Conservation (phyloP, 2,888 invertebrate species). For the Drosophila anomalata region DNA sequence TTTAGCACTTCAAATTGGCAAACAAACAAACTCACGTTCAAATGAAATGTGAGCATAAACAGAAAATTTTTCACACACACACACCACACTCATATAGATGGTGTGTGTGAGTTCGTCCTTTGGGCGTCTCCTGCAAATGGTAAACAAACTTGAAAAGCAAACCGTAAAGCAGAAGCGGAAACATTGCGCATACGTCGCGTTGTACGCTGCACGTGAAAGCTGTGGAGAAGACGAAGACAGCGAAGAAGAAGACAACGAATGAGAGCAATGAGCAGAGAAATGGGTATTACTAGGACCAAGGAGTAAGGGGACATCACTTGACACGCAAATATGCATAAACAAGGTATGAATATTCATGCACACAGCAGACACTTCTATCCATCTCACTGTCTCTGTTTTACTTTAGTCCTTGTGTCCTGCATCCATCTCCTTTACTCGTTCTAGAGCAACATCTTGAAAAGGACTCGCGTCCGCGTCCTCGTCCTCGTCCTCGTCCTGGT, state of each 20-base stretch:
- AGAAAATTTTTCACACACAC: slow-evolving; percentile 75
- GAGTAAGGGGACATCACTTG: slow-evolving; percentile 60
- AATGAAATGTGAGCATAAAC: slow-evolving; percentile 78
- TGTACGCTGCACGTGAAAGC: slow-evolving; percentile 39
- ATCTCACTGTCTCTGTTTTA: slow-evolving; percentile 4
- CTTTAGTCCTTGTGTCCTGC: neutral
- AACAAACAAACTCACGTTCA: slow-evolving; percentile 77
- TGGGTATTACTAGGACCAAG: slow-evolving; percentile 26
- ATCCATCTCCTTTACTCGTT: slow-evolving; percentile 10
- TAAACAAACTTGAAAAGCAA: slow-evolving; percentile 75
- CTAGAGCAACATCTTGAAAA: slow-evolving; percentile 51
- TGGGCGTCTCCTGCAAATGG: slow-evolving; percentile 52
- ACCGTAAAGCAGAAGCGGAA: slow-evolving; percentile 44
- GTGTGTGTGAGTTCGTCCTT: slow-evolving; percentile 6
- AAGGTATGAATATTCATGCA: slow-evolving; percentile 75
- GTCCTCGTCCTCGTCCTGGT: slow-evolving; percentile 41
- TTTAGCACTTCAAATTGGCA: slow-evolving; percentile 75
- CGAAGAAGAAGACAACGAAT: slow-evolving; percentile 20
- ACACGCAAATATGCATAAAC: slow-evolving; percentile 80
- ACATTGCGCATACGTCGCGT: slow-evolving; percentile 70
- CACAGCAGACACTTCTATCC: slow-evolving; percentile 48
- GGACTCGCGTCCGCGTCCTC: slow-evolving; percentile 51
- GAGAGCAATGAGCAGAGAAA: slow-evolving; percentile 39
- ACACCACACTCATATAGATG: too few relatives aligned
- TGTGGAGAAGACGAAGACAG: slow-evolving; percentile 14